Evolutionary conservation across 2,888 invertebrate genomes (phyloP).

Genomic region (Asteroscopus sphinx): DNA sequence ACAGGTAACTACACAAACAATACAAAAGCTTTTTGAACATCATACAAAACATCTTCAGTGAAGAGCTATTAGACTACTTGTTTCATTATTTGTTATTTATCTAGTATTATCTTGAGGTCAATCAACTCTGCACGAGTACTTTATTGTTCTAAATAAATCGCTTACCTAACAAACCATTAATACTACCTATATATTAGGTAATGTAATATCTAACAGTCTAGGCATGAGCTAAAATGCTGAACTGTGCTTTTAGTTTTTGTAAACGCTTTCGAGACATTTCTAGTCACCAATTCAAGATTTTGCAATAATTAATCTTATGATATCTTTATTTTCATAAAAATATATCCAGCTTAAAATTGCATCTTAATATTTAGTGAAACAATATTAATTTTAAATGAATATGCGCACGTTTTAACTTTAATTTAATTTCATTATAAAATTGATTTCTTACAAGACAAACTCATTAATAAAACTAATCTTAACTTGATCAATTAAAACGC

Average conservation of each 20-base stretch:
- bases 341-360: no score
- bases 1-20: constrained; percentile 4
- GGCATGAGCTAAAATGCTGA: constrained; percentile 20
- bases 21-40: constrained; percentile 10
- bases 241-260: constrained; percentile 1
- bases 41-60: constrained; percentile 8
- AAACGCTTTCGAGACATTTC: constrained; percentile 1
- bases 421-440: no score
- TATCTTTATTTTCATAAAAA: no score
- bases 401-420: no score
- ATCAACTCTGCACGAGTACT: constrained; percentile 70
- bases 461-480: no score
- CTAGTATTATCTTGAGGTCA: constrained; percentile 67
- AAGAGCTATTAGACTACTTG: constrained; percentile 20
- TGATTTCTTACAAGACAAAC: no score
- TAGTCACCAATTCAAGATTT: no score
- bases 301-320: no score
- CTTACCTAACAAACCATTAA: constrained; percentile 50
- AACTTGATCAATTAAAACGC: not conserved
- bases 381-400: no score
- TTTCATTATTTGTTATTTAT: constrained; percentile 45
- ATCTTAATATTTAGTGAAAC: no score
- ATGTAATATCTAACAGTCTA: constrained; percentile 24
- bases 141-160: constrained; percentile 69
- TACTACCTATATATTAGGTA: no score